Base-by-base conservation (phyloP, 2,797 vertebrate genomes). In the Erpetoichthys calabaricus region DNA sequence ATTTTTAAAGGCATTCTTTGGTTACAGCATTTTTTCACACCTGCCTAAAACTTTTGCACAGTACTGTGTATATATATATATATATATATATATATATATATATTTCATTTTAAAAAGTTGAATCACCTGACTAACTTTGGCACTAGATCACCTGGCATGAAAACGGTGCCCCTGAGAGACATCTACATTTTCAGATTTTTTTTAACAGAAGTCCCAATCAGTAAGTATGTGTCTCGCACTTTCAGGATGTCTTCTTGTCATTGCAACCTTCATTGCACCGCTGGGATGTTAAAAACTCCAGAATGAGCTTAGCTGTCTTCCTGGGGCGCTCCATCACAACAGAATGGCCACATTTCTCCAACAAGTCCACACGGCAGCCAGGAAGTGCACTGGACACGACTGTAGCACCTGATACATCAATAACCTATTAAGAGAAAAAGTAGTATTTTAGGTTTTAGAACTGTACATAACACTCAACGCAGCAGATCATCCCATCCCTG, bases 301-400 rank as follows among this genome's bases (percentile, higher is more conserved):
- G 45, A 3, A 98, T 73, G 67, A 97, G 86, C 57, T 81, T 85
- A 44, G 94, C 91, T 0, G 84, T 78, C 67, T 94, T 96, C 54
- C 89, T 82, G 3, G 94, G 94, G 44, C 87, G 78, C 70, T 98
- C 94, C 82, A 96, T 72, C 56, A 84, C 75, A 70, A 98, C 88
- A 0, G 86, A 80, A 75, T 98, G 95, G 50, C 94, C 95, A 1
- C 94, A 98, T 78, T 85, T 81, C 61, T 98, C 92, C 69, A 98
- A 64, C 62, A 97, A 67, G 5, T 84, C 81, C 64, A 92, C 85
- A 2, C 85, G 88, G 71, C 87, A 89, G 64, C 71, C 70, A 0
- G 86, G 71, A 50, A 92, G 70, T 0, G 79, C 73, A 0, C 70
- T 75, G 3, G 86, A 74, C 68, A 98, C 63, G 57, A 88, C 70